Evolutionary conservation across 2,888 invertebrate genomes (phyloP), one percentile per base, ranked within the genome.

Genomic region (Gonocerus acuteangulatus): DNA sequence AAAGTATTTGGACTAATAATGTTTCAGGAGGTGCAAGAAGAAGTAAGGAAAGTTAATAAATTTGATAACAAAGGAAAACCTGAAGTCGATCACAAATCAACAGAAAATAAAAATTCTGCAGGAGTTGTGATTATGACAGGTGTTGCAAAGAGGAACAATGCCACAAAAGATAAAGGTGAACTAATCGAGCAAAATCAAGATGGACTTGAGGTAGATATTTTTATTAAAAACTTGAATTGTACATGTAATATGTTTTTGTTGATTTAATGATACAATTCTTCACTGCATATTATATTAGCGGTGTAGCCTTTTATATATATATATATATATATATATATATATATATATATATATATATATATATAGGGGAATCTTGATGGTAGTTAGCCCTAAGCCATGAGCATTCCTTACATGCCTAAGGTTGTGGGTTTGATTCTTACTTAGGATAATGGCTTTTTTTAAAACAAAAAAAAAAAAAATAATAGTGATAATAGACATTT

Each of bases 161-260:
- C 70, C 45, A 79, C 81, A 22, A 86, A 85, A 68, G 85, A 89
- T 69, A 95, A 96, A 72, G 99, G 99, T 58, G 97, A 99, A 76
- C 77, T 99, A n/a, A 94, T 99, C 71, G 96, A 99, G 75, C 96
- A 95, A 73, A 96, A 99, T 76, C 94, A 95, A 75, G 97, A 99
- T 73, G 95, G 93, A 0, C 76, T 97, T 65, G 99, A 83, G 74
- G 79, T 79, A 70, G 19, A 42, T 54, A 4, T 19, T 16, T 23
- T 15, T 42, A 7, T 48, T 19, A 19, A n/a, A 18, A 6, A 27
- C n/a, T n/a, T n/a, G n/a, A n/a, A n/a, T n/a, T n/a, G n/a, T n/a
- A n/a, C n/a, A 34, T 32, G 4, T 16, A 6, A 1, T 22, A 36
- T 18, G 18, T 16, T 15, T 1, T 54, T 39, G 4, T 4, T 16